Conservation (phyloP, 2,113 vertebrate genomes). For the Globicephala melas region DNA sequence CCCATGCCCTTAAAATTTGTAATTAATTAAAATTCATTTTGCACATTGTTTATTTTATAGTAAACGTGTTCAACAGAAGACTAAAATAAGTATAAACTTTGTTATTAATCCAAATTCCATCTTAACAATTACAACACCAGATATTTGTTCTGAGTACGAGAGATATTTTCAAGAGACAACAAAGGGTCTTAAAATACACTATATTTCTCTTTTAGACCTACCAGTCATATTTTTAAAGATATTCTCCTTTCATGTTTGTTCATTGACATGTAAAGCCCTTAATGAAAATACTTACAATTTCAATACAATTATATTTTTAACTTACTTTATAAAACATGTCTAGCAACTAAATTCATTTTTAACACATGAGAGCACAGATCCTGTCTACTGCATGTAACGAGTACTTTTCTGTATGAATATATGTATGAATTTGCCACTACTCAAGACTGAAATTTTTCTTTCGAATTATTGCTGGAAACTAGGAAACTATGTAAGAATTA, state of each 20-base stretch:
- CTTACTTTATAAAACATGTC: background rate
- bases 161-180: background rate
- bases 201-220: background rate
- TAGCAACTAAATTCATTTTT: conserved; percentile 3
- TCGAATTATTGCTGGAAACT: background rate
- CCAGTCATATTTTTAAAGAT: background rate
- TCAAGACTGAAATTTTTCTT: background rate
- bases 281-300: background rate
- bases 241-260: background rate
- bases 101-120: background rate
- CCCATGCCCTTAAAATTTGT: background rate
- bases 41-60: background rate
- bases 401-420: background rate
- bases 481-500: background rate
- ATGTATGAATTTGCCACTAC: background rate
- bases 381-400: background rate
- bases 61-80: background rate
- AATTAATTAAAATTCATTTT: background rate
- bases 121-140: background rate
- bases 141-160: background rate
- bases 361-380: background rate
- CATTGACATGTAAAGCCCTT: background rate
- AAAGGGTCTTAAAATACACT: background rate
- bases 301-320: conserved; percentile 25
- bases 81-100: background rate